phyloP scores from a whole-genome alignment of 2,797 vertebrate genomes.

The Sebastes cheni region DNA sequence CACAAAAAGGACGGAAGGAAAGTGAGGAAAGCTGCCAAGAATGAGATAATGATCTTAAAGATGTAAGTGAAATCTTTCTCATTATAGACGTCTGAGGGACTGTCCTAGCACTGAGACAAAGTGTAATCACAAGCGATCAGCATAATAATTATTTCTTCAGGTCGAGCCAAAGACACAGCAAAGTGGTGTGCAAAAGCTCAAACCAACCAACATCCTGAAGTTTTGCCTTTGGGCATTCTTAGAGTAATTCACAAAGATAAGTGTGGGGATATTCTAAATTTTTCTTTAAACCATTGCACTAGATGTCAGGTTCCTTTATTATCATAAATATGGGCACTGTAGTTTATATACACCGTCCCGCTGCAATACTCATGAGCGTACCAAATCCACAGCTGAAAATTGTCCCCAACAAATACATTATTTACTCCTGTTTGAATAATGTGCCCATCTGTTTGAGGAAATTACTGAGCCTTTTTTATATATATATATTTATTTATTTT shows the following conservation, averaged over 20 bases:
- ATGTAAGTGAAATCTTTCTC: conserved; percentile 85
- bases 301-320: background rate
- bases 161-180: background rate
- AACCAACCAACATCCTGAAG: background rate
- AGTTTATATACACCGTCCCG: background rate
- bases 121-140: conserved; percentile 2
- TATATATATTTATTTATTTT: too few relatives aligned
- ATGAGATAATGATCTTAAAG: conserved; percentile 98
- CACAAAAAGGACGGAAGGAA: conserved; percentile 97
- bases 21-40: conserved; percentile 98
- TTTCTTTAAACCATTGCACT: background rate
- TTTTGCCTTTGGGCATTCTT: background rate
- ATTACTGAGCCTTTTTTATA: background rate
- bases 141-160: background rate
- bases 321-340: background rate
- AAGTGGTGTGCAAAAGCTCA: background rate
- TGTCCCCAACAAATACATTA: background rate
- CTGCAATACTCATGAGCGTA: background rate
- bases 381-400: background rate
- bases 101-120: background rate
- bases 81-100: background rate
- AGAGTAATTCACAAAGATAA: background rate
- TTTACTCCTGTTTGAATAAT: background rate
- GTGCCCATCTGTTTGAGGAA: background rate
- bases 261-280: background rate